Evolutionary conservation across 2,797 vertebrate species (phyloP).

Genomic region (Cirrhinus mrigala): DNA sequence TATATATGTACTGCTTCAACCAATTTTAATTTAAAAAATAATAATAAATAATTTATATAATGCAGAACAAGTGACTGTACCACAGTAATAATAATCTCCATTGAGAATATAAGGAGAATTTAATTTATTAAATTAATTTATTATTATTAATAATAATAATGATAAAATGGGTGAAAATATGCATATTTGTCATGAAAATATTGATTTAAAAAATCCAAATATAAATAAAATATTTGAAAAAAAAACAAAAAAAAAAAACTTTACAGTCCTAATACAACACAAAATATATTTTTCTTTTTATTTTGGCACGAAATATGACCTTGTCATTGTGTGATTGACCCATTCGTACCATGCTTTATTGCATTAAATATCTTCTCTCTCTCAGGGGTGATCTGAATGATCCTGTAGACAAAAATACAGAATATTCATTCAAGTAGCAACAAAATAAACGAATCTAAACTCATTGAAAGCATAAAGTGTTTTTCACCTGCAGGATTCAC

Average conservation of each 20-base stretch:
- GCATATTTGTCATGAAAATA: not conserved
- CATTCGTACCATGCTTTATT: conserved; percentile 52
- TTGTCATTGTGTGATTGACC: not conserved
- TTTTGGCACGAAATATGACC: not conserved
- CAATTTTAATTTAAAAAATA: no score
- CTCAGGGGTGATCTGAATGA: conserved; percentile 47
- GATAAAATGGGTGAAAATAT: not conserved
- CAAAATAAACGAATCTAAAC: not conserved
- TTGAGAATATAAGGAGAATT: no score
- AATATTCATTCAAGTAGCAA: not conserved
- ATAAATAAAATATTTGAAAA: not conserved
- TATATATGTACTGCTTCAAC: no score
- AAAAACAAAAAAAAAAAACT: not conserved
- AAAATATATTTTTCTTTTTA: not conserved
- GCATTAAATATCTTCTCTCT: conserved; percentile 57
- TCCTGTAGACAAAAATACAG: conserved; percentile 34
- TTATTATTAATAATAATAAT: not conserved
- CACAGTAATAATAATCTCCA: no score
- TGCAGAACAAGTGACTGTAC: no score
- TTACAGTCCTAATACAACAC: not conserved
- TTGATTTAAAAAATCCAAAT: not conserved
- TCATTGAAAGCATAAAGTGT: not conserved
- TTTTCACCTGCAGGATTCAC: conserved; percentile 54
- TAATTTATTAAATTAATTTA: no score
- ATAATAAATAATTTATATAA: no score